Evolutionary conservation across 2,888 invertebrate genomes (phyloP).

Genomic region (Ophioninae sp.): DNA sequence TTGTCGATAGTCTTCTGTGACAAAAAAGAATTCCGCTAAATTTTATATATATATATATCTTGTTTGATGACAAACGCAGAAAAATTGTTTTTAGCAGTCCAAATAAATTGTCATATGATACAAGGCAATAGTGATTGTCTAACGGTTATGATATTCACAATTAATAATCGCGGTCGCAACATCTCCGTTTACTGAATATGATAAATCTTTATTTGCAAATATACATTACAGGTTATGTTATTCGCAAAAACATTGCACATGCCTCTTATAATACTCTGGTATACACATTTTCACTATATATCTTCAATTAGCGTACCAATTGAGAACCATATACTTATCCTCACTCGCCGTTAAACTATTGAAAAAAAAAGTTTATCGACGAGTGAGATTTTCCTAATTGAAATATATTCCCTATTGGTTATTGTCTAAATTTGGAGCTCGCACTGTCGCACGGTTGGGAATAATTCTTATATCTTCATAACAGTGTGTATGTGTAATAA

Average conservation of each 20-base stretch:
- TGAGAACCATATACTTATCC: not conserved
- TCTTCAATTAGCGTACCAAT: slow-evolving; percentile 2
- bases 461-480: not conserved
- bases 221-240: slow-evolving; percentile 48
- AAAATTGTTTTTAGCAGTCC: not conserved
- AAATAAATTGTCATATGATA: not conserved
- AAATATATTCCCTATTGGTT: not conserved
- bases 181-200: slow-evolving; percentile 40
- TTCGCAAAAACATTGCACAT: slow-evolving; percentile 43
- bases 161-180: not conserved
- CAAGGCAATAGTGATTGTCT: too few relatives aligned
- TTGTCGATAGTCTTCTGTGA: not conserved
- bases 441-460: not conserved
- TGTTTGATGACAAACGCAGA: not conserved
- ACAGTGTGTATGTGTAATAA: not conserved
- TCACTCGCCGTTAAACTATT: slow-evolving; percentile 13
- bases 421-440: slow-evolving; percentile 6
- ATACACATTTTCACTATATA: slow-evolving; percentile 18
- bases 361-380: slow-evolving; percentile 21
- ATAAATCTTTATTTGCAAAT: slow-evolving; percentile 50
- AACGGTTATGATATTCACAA: not conserved
- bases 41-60: not conserved
- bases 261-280: slow-evolving; percentile 4
- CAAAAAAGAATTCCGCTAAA: not conserved
- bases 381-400: not conserved